Base-by-base conservation (phyloP, 2,888 invertebrate genomes). In the Lordiphosa fenestrarum region DNA sequence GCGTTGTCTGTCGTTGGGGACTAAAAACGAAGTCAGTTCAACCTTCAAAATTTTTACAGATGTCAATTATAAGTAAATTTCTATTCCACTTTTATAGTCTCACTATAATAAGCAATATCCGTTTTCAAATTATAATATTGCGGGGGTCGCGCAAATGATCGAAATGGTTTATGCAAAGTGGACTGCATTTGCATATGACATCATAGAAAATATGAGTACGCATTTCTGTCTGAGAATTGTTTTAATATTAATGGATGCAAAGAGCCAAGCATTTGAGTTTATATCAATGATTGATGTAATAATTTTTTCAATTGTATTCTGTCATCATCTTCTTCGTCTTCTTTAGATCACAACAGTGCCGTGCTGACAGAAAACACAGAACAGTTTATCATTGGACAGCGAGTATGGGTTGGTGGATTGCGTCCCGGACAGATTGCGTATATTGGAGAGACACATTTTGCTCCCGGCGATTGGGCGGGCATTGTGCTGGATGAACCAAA, bases 401-500 rank as follows among this genome's bases (percentile, higher is more conserved):
- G 95, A 67, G 96, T 98, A 71, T 98, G 95, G 95, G 97, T 98
- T 66, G 95, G 96, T 77, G 97, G 97, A 54, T 93, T 93, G 51
- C 98, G 98, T 88, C 93, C 96, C 2, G 98, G 98, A 35, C 94
- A 94, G 86, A 96, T 99, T 75, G 96, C 97, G 38, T 98, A 95
- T 89, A 89, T 89, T 37, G 88, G 98, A 30, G 96, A 96, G 87
- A 97, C 98, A 50, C 96, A 98, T 89, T 98, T 99, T 91, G 98
- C 98, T 12, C 96, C 97, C 15, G 99, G 99, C 61, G 97, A 98
- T 71, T 99, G 98, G 98, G 98, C 98, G 47, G 99, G 98, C 48
- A 94, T 99, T 61, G 98, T 97, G 63, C 93, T 99, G 73, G 98
- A 98, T 89, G 96, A 98, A 76, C 94, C 97, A 38, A 94, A 96